A percentile compares a stretch with the other conserved stretches of the same genome.
phyloP scores from a whole-genome alignment of 2,797 vertebrate species.

The Artibeus lituratus region DNA sequence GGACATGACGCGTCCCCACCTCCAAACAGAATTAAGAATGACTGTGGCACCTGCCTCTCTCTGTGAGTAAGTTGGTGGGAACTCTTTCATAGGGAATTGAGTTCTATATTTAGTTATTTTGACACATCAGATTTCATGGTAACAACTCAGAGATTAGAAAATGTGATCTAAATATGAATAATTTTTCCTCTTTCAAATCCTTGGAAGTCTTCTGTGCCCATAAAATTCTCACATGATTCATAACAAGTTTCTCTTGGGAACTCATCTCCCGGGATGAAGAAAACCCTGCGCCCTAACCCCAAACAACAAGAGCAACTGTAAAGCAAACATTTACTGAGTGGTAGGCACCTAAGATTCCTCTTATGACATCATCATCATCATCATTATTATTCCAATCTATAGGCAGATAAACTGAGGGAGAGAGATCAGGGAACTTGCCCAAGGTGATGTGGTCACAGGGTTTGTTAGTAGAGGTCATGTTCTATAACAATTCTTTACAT shows the following conservation, averaged over 20 bases:
- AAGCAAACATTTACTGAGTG: not conserved
- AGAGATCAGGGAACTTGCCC: not conserved
- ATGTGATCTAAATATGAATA: not conserved
- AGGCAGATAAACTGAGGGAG: not conserved
- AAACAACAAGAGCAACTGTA: not conserved
- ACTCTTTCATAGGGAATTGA: not conserved
- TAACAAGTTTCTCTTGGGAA: not conserved
- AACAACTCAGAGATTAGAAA: slow-evolving; percentile 24
- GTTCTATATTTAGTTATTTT: slow-evolving; percentile 10
- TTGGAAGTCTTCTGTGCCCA: not conserved
- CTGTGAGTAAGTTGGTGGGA: not conserved
- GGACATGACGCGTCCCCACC: not conserved
- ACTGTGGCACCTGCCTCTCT: not conserved
- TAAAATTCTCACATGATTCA: not conserved
- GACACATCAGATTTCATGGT: not conserved
- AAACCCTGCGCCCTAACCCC: not conserved
- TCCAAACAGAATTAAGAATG: not conserved
- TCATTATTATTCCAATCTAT: not conserved
- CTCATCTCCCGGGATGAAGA: not conserved
- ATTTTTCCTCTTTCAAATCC: not conserved
- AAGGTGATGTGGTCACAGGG: not conserved
- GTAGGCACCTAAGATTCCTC: not conserved
- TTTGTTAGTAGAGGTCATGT: not conserved
- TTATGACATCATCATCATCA: not conserved
- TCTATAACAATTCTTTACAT: not conserved